Base-by-base conservation (phyloP, 2,888 invertebrate species). In the Hybos culiciformis region DNA sequence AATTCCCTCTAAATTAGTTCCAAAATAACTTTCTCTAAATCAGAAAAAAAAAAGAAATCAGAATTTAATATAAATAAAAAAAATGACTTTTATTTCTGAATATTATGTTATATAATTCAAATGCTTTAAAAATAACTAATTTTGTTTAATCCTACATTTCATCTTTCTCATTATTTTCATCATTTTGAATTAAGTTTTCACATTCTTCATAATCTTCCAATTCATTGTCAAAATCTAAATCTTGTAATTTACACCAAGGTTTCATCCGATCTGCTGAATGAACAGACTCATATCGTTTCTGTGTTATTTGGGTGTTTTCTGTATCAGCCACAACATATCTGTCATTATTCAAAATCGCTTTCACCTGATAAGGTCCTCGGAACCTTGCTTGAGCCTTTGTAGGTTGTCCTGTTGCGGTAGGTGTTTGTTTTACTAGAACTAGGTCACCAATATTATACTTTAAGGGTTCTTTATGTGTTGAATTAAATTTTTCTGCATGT, bases 361-460 rank as follows among this genome's bases (percentile, higher is more conserved):
- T 21, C 3, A 41, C 36, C 4, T 23, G 12, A 29, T 41, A 41
- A 3, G 41, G 41, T 17, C 34, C 41, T 12, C 18, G 14, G 18
- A 36, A 41, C n/a, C 34, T 14, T 15, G 34, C 36, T 14, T 24
- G 34, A 17, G 19, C 5, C n/a, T 41, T 41, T 14, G n/a, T 34
- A 12, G 36, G 7, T 18, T 34, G 12, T 3, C 36, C 41, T n/a
- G 36, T 41, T 17, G 41, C 24, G n/a, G 14, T 14, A 3, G 24
- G 34, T 36, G 34, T 36, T 7, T 19, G 19, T 41, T 18, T 23
- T n/a, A 41, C 17, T 8, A 41, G 20, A 3, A 36, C 36, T 3
- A 41, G 19, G 9, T 41, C 36, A 6, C 36, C 41, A 12, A 9
- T n/a, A 7, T 34, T 14, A 14, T 34, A 36, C 12, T 23, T 4